These are phyloP conservation scores for Delichon dasypus DNA, from an alignment of 2,797 vertebrate genomes.

Conservation along the genomic window DNA sequence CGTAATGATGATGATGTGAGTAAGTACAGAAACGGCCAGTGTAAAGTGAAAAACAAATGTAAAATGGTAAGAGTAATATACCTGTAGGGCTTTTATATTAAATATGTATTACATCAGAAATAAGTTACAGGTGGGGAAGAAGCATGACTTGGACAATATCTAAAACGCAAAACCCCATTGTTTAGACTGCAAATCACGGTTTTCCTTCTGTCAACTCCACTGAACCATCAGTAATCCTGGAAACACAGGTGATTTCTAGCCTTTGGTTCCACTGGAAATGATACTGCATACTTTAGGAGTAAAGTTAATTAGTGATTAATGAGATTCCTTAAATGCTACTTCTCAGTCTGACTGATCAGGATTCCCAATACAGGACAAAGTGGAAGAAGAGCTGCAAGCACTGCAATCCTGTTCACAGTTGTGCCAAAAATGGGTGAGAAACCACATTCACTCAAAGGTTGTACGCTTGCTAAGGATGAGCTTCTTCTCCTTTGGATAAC, in stretches of 20 bases:
- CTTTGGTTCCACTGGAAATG: constrained; percentile 22
- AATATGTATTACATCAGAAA: background rate
- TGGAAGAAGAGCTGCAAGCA: background rate
- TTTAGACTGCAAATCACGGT: background rate
- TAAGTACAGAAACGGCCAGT: background rate
- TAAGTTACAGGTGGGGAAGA: background rate
- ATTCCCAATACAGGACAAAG: background rate
- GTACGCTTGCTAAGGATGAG: constrained; percentile 7
- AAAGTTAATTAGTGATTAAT: constrained; percentile 37
- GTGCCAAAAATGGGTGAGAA: constrained; percentile 28
- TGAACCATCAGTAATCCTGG: background rate
- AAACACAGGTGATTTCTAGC: background rate
- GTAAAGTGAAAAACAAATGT: background rate
- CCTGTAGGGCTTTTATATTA: background rate
- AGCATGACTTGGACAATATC: background rate
- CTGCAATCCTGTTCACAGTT: background rate
- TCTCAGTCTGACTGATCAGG: background rate
- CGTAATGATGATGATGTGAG: background rate
- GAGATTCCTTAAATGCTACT: background rate
- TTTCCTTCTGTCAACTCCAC: background rate
- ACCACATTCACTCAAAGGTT: constrained; percentile 9
- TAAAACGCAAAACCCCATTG: background rate
- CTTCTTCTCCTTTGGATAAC: constrained; percentile 32
- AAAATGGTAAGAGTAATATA: background rate
- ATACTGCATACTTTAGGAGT: background rate